phyloP scores from a whole-genome alignment of 2,113 vertebrate species.

The Amazona vittata region DNA sequence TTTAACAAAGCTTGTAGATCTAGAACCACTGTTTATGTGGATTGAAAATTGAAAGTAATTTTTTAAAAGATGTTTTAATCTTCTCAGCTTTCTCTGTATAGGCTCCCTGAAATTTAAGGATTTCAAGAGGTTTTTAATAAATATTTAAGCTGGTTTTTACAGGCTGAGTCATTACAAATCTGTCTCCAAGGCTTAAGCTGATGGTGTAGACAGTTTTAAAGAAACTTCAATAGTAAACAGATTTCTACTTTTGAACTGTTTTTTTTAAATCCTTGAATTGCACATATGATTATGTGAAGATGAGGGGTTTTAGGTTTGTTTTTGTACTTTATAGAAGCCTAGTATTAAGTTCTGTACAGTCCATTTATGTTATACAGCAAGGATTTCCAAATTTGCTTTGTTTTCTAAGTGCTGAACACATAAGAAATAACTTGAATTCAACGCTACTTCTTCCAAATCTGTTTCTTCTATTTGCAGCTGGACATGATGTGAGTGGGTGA shows the following conservation, averaged over 20 bases:
- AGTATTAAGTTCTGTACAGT: not conserved
- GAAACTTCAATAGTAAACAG: not conserved
- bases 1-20: constrained; percentile 26
- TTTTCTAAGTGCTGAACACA: not conserved
- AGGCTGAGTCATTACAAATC: not conserved
- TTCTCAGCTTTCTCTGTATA: constrained; percentile 6
- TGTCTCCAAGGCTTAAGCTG: not conserved
- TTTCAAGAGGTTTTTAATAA: not conserved
- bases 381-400: not conserved
- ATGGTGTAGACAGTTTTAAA: not conserved
- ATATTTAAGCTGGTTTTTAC: not conserved
- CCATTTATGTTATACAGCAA: not conserved
- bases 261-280: not conserved
- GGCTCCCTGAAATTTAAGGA: not conserved
- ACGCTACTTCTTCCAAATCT: not conserved
- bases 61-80: constrained; percentile 28
- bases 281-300: not conserved
- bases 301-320: not conserved
- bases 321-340: not conserved
- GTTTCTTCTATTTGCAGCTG: constrained; percentile 81
- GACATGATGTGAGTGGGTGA: constrained; percentile 86
- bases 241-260: not conserved
- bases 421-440: not conserved
- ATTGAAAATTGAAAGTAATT: constrained; percentile 41
- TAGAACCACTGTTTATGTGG: constrained; percentile 39